Conservation (phyloP, 1,140 invertebrate species). For the Colletes gigas region DNA sequence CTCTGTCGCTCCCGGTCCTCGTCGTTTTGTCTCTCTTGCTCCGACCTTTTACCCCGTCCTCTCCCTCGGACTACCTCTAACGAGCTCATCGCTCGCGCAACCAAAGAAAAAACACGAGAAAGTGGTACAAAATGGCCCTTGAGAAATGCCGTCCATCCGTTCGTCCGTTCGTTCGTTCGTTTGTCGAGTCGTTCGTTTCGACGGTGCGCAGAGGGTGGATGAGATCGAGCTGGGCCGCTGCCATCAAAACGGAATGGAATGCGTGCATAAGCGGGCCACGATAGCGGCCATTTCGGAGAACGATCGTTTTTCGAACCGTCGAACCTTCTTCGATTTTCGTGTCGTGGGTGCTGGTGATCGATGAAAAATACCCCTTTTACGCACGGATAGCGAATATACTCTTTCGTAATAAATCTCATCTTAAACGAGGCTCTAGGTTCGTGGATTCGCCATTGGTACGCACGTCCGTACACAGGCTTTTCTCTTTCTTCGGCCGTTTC, state of each 20-base stretch:
- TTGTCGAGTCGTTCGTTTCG: constrained; percentile 44
- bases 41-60: constrained; percentile 60
- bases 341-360: background rate
- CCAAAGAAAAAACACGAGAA: constrained; percentile 72
- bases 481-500: background rate
- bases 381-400: too few species aligned
- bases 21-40: constrained; percentile 44
- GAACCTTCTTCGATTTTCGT: background rate
- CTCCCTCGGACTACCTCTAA: constrained; percentile 70
- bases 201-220: constrained; percentile 34
- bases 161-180: constrained; percentile 50
- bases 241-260: too few species aligned
- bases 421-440: too few species aligned
- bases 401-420: too few species aligned
- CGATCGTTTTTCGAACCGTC: constrained; percentile 29
- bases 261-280: constrained; percentile 46
- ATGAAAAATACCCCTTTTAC: too few species aligned
- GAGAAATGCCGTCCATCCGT: constrained; percentile 71
- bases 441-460: background rate
- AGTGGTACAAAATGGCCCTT: constrained; percentile 75
- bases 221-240: background rate
- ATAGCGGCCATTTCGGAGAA: constrained; percentile 60
- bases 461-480: background rate
- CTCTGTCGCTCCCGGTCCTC: background rate
- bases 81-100: constrained; percentile 72